Base-by-base conservation (phyloP, 2,888 invertebrate species). In the Theristus sp. region DNA sequence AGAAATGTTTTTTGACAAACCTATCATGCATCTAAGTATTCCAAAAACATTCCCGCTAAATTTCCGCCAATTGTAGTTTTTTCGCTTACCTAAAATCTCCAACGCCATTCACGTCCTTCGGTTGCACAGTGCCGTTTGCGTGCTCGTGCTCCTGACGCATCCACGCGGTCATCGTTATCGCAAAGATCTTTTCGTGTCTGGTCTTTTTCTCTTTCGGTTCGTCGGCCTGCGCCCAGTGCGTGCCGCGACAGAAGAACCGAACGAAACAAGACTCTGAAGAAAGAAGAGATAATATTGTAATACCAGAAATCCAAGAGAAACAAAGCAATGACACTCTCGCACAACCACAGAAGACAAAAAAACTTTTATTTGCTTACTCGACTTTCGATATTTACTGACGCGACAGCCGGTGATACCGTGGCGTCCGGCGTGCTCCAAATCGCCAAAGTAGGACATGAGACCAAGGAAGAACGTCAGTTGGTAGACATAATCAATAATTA, bases 391-490 rank as follows among this genome's bases (percentile, higher is more conserved):
- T 2, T 28, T 25, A 27, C 6, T 27, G 17, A 54, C 54, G 6
- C 6, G 26, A 13, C 13, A 22, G 13, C 24, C 13, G 25, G 29
- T 6, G 1, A 57, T 1, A 24, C 3, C n/a, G 26, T 57, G 57
- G 24, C 57, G 2, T 2, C 25, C 57, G 22, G 2, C n/a, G 2
- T 22, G 17, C 74, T 93, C 91, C 71, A 87, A 83, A 74, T 89
- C 88, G 29, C 90, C 91, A 28, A 88, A 86, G 67, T 89, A 81
- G 6, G 89, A 89, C 68, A 91, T 84, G 71, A 89, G 88, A 22
- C 86, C 89, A 46, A 88, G 84, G 76, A 91, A 91, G 80, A 91
- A 90, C 28, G 89, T 89, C 62, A 90, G 77, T 74, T 89, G 89
- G 84, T 88, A 89, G 54, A 88, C 10, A n/a, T 57, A 57, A 6